Percentiles rank a stretch among this genome's conserved stretches.
phyloP scores from a whole-genome alignment of 2,113 vertebrate genomes.

The Taurulus bubalis region DNA sequence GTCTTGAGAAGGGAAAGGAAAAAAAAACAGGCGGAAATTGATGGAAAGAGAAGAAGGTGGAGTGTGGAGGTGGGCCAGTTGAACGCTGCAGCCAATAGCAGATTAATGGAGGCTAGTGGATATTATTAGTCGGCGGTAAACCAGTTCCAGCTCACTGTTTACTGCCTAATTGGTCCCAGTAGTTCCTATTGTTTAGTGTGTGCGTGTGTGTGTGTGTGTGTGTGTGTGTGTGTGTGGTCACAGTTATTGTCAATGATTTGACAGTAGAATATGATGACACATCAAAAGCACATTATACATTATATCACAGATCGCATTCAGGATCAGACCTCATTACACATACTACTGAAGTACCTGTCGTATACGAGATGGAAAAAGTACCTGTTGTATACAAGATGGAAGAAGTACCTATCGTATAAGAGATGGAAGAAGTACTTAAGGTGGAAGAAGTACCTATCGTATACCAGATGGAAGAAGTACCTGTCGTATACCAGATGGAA shows the following conservation, averaged over 20 bases:
- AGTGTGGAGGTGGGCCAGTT: conserved; percentile 28
- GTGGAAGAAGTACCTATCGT: too few species aligned
- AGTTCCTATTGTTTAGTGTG: conserved; percentile 56
- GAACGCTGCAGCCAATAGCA: conserved; percentile 18
- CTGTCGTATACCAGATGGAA: too few species aligned
- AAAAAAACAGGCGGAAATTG: conserved; percentile 7
- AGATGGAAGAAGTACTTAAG: too few species aligned
- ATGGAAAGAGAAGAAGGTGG: background rate
- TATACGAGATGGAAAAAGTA: too few species aligned
- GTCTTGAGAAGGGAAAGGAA: background rate
- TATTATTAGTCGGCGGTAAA: conserved; percentile 64
- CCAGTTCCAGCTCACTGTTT: conserved; percentile 59
- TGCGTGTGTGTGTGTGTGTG: background rate
- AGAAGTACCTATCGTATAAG: too few species aligned
- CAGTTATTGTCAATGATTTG: background rate
- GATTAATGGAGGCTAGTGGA: conserved; percentile 58
- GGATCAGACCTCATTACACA: too few species aligned
- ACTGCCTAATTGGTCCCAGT: conserved; percentile 70
- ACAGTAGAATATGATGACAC: too few species aligned
- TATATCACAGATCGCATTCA: too few species aligned
- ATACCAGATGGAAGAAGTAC: too few species aligned
- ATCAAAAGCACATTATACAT: too few species aligned
- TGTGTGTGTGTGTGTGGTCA: conserved; percentile 2
- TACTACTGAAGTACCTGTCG: too few species aligned
- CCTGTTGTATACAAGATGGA: too few species aligned